phyloP scores from a whole-genome alignment of 2,113 vertebrate genomes.

The Tetrao urogallus region DNA sequence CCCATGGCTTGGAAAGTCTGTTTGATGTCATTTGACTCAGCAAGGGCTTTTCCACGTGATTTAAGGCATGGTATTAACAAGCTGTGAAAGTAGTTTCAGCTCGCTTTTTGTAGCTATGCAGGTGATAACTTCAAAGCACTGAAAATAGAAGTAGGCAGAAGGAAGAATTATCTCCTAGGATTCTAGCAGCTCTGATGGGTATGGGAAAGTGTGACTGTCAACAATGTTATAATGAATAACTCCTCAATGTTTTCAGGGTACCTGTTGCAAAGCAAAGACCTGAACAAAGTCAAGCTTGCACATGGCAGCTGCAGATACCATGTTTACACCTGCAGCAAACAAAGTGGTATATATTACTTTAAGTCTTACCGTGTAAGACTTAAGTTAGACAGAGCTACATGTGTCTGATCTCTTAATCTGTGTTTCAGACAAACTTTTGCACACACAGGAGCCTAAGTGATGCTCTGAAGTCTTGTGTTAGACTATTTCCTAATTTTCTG shows the following conservation, averaged over 20 bases:
- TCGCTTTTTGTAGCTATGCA: slow-evolving; percentile 37
- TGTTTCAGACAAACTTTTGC: not conserved
- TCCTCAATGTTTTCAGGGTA: not conserved
- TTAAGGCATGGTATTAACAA: slow-evolving; percentile 61
- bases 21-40: slow-evolving; percentile 55
- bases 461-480: not conserved
- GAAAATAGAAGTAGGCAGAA: slow-evolving; percentile 10
- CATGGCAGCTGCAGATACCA: not conserved
- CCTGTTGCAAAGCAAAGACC: slow-evolving; percentile 26
- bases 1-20: not conserved
- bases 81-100: slow-evolving; percentile 54
- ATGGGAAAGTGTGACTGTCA: not conserved
- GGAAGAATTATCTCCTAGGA: slow-evolving; percentile 30
- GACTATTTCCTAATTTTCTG: not conserved
- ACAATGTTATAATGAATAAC: slow-evolving; percentile 13
- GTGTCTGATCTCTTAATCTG: not conserved
- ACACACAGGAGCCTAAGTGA: not conserved
- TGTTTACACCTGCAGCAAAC: not conserved
- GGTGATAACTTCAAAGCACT: slow-evolving; percentile 60
- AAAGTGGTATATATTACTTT: not conserved
- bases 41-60: slow-evolving; percentile 62
- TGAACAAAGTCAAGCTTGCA: not conserved
- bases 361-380: not conserved
- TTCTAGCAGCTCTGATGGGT: not conserved
- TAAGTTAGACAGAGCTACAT: not conserved